Conservation (phyloP, 2,888 invertebrate species). For the Eueremaeus valkanovi region DNA sequence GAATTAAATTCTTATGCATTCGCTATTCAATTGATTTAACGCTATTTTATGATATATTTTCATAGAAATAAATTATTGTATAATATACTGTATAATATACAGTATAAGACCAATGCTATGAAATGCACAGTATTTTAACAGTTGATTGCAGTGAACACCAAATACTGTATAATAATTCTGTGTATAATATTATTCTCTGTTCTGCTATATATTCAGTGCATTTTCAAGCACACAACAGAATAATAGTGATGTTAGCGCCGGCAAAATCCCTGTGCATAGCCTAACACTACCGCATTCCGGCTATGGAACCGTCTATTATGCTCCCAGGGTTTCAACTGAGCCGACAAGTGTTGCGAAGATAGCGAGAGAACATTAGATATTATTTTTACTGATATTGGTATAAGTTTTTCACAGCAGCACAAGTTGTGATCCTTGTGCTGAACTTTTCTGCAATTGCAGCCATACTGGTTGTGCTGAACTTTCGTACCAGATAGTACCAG, state of each 20-base stretch:
- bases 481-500: conserved; percentile 20
- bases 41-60: too few relatives aligned
- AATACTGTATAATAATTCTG: not conserved
- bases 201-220: not conserved
- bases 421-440: conserved; percentile 4
- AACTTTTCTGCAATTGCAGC: not conserved
- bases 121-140: too few relatives aligned
- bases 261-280: not conserved
- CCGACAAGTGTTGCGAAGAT: not conserved
- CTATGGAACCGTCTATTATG: not conserved
- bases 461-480: not conserved
- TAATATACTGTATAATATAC: too few relatives aligned
- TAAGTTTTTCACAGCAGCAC: not conserved
- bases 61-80: too few relatives aligned
- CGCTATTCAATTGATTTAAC: too few relatives aligned
- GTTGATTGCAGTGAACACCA: too few relatives aligned
- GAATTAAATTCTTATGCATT: not conserved
- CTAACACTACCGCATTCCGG: conserved; percentile 26
- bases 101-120: too few relatives aligned
- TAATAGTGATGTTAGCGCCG: not conserved
- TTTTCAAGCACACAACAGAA: not conserved
- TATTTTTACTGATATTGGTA: not conserved
- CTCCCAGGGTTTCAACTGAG: not conserved
- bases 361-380: not conserved
- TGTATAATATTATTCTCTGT: not conserved